These are phyloP conservation scores for Serripes groenlandicus DNA, from an alignment of 2,888 invertebrate genomes.

Conservation along the genomic window DNA sequence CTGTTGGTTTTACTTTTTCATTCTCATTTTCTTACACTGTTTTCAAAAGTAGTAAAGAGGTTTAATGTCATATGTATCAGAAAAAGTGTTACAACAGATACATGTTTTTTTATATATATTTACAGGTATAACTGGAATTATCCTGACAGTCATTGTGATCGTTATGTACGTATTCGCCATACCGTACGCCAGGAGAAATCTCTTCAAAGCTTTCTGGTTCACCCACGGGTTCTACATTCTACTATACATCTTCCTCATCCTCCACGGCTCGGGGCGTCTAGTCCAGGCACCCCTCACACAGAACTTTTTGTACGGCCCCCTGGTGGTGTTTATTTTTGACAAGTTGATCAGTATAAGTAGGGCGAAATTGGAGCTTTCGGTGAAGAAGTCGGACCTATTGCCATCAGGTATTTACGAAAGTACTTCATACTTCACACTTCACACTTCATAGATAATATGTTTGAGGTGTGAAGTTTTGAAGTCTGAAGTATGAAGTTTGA, in stretches of 20 bases:
- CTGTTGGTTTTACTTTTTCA: slow-evolving; percentile 88
- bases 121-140: slow-evolving; percentile 88
- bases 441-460: too few relatives aligned
- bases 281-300: slow-evolving; percentile 88
- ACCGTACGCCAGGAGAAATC: slow-evolving; percentile 87
- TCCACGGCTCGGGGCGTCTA: slow-evolving; percentile 89
- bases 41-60: neutral
- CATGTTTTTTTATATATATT: neutral
- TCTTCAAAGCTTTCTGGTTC: slow-evolving; percentile 89
- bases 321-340: slow-evolving; percentile 88
- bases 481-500: too few relatives aligned
- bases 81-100: neutral
- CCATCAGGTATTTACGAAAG: slow-evolving; percentile 90
- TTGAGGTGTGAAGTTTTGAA: too few relatives aligned
- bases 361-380: slow-evolving; percentile 89
- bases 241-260: slow-evolving; percentile 88
- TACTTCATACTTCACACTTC: too few relatives aligned
- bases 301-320: slow-evolving; percentile 89
- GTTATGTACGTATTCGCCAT: slow-evolving; percentile 89
- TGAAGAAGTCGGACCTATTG: slow-evolving; percentile 88
- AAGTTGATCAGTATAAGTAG: slow-evolving; percentile 88
- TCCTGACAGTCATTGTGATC: slow-evolving; percentile 87
- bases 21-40: neutral
- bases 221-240: slow-evolving; percentile 89
- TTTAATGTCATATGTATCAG: neutral